phyloP scores from a whole-genome alignment of 2,888 invertebrate species.

The Sycophila texana region DNA sequence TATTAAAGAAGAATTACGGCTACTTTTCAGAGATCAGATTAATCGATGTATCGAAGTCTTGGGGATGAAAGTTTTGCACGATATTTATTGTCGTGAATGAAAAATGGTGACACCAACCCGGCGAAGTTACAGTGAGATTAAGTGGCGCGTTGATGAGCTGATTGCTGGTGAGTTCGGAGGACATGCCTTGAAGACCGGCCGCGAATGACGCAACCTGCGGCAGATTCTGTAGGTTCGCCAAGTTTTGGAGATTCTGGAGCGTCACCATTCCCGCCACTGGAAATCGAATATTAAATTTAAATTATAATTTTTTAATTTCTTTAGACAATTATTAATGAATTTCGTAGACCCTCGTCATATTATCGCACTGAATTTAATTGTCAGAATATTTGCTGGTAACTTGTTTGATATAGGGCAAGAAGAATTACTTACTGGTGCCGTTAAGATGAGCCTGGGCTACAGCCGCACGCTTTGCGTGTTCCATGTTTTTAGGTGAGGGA shows the following conservation, averaged over 20 bases:
- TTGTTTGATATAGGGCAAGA: no score
- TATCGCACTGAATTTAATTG: no score
- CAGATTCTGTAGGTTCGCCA: conserved; percentile 84
- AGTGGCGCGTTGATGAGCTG: conserved; percentile 88
- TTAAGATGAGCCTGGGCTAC: conserved; percentile 80
- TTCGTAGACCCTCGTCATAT: no score
- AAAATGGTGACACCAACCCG: conserved; percentile 70
- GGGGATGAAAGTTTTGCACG: neutral
- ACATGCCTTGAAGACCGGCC: conserved; percentile 81
- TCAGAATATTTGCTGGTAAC: no score
- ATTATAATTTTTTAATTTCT: no score
- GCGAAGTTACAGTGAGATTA: conserved; percentile 86
- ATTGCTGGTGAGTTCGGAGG: conserved; percentile 77
- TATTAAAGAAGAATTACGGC: no score
- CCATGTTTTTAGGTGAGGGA: conserved; percentile 73
- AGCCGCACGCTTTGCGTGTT: conserved; percentile 77
- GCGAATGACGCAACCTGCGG: conserved; percentile 80
- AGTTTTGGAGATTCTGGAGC: conserved; percentile 87
- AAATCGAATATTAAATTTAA: conserved; percentile 37
- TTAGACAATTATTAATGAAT: no score
- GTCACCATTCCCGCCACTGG: conserved; percentile 84
- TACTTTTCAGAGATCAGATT: neutral
- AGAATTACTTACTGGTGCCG: conserved; percentile 80
- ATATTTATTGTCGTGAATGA: neutral
- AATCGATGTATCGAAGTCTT: neutral